These are phyloP conservation scores for Otis tarda DNA, from an alignment of 2,113 vertebrate species.

Conservation along the genomic window DNA sequence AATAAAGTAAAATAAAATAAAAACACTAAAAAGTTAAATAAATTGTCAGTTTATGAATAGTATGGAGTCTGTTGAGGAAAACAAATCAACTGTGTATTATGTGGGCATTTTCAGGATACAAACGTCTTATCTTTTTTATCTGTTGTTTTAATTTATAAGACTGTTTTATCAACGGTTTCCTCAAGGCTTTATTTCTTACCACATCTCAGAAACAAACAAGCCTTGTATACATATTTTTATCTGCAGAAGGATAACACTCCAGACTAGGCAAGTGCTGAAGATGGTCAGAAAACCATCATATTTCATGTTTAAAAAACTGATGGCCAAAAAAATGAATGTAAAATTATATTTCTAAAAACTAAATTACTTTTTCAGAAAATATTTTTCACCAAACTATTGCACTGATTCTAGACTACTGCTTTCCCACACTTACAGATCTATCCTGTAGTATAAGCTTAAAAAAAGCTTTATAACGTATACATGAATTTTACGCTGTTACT, in stretches of 20 bases:
- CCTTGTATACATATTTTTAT: neutral
- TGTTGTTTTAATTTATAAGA: neutral
- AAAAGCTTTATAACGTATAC: neutral
- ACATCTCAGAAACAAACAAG: neutral
- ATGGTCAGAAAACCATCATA: neutral
- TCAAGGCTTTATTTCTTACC: neutral
- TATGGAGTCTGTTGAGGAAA: neutral
- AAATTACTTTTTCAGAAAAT: neutral
- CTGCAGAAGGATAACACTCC: neutral
- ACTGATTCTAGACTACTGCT: neutral
- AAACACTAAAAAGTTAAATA: neutral
- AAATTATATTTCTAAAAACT: neutral
- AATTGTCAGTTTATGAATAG: neutral
- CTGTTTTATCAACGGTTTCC: neutral
- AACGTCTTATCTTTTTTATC: neutral
- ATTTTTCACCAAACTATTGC: neutral
- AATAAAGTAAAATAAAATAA: constrained; percentile 40
- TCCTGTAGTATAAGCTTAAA: neutral
- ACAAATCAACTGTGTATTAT: neutral
- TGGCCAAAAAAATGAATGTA: neutral
- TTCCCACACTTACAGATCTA: neutral
- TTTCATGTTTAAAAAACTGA: neutral
- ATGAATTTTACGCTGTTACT: neutral
- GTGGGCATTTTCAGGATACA: neutral
- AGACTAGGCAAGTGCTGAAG: neutral